Conservation (phyloP, 2,888 invertebrate genomes). For the Drosophila leonis region DNA sequence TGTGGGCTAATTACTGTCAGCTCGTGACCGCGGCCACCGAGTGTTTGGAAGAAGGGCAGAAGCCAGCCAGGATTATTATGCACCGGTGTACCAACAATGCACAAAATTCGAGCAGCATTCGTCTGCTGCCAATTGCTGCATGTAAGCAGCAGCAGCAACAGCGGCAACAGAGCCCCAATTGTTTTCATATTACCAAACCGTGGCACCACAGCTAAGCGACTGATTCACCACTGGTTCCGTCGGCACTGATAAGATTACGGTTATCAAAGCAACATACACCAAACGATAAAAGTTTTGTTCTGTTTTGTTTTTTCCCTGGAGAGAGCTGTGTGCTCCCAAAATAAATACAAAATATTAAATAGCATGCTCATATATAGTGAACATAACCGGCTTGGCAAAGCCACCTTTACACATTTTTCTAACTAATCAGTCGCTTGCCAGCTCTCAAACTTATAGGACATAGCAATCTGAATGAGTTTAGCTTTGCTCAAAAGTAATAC, state of each 20-base stretch:
- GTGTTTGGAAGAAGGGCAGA: constrained; percentile 48
- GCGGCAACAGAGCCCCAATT: constrained; percentile 4
- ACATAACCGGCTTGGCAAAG: background rate
- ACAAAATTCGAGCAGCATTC: constrained; percentile 59
- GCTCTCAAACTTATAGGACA: constrained; percentile 26
- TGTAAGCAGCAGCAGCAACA: constrained; percentile 10
- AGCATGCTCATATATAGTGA: background rate
- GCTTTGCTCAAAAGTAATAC: background rate
- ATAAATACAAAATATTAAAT: constrained; percentile 3
- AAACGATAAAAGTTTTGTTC: constrained; percentile 12
- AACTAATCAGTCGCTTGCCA: background rate
- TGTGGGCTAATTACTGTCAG: constrained; percentile 49
- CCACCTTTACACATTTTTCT: constrained; percentile 17
- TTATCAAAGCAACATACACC: background rate
- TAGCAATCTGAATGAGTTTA: background rate
- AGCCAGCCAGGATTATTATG: constrained; percentile 67
- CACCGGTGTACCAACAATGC: constrained; percentile 53
- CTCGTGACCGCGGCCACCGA: constrained; percentile 55
- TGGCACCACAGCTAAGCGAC: constrained; percentile 21
- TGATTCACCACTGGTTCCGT: constrained; percentile 45
- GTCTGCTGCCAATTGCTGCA: constrained; percentile 25
- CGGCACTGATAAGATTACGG: constrained; percentile 36
- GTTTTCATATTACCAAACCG: constrained; percentile 36
- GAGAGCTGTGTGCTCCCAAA: constrained; percentile 10
- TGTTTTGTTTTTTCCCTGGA: background rate